Base-by-base conservation (phyloP, 2,797 vertebrate species). In the Labeo calbasu region DNA sequence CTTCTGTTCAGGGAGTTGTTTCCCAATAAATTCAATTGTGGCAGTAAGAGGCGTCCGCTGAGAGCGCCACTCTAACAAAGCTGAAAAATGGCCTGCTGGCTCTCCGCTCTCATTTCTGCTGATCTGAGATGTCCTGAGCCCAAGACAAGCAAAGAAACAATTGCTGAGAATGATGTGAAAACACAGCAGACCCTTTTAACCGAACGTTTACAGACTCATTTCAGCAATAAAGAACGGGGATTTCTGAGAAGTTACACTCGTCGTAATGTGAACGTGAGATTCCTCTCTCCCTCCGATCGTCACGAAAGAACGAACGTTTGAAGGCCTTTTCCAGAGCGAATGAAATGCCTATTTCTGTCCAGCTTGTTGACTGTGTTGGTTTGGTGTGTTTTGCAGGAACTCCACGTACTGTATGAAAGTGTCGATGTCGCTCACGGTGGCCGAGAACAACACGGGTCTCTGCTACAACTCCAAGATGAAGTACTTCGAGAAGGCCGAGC, bases 361-460 rank as follows among this genome's bases (percentile, higher is more conserved):
- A 6, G 11, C 48, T 21, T 51, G 50, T 8, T 81, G 79, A 43
- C 21, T 0, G 12, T 78, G 87, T 61, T 70, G 13, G 40, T 78
- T 25, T 36, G 43, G 82, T 2, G 86, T 82, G 53, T 87, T 75
- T 93, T 93, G 48, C 96, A 99, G 98, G 93, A 99, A 99, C 90
- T 98, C 98, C 84, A 98, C 98, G 4, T 99, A 99, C 90, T 99
- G 98, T 92, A 99, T 99, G 97, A 99, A 99, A 94, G 98, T 99
- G 89, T 99, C 98, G 92, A 99, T 99, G 95, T 97, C 98, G 0
- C 94, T 99, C 90, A 96, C 94, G 0, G 98, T 99, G 92, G 97
- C 97, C 23, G 97, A 99, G 94, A 99, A 99, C 84, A 97, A 99
- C 93, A 97, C 97, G 0, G 97, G 97, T 92, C 95, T 98, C 87